Evolutionary conservation across 92 coral and sea anemone species (phyloP).

Genomic region (Zoanthus sociatus): DNA sequence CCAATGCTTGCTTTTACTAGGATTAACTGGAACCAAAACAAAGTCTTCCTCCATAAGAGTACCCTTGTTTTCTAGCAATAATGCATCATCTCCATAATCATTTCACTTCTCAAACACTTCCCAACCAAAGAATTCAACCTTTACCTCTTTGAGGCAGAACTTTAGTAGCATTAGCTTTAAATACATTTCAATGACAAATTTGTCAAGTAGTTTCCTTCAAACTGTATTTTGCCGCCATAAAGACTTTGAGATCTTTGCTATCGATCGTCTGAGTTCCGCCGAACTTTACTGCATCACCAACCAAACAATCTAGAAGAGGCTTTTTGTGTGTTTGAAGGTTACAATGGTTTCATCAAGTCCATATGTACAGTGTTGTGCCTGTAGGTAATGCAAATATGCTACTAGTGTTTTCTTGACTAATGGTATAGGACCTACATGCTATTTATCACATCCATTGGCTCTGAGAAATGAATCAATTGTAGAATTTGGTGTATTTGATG

Average conservation of each 20-base stretch:
- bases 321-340: conserved; percentile 44
- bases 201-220: conserved; percentile 47
- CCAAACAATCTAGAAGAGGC: conserved; percentile 59
- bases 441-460: conserved; percentile 7
- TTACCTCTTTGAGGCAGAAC: conserved; percentile 15
- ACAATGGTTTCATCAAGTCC: conserved; percentile 23
- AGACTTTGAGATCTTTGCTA: conserved; percentile 40
- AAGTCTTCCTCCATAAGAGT: not conserved
- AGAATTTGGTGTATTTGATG: not conserved
- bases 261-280: conserved; percentile 17
- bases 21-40: conserved; percentile 7
- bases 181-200: conserved; percentile 54
- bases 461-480: not conserved
- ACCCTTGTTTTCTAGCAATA: conserved; percentile 2
- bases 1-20: not conserved
- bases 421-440: conserved; percentile 15
- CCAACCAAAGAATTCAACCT: conserved; percentile 44
- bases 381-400: conserved; percentile 26
- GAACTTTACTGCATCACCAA: conserved; percentile 55
- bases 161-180: conserved; percentile 5
- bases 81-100: not conserved
- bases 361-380: not conserved
- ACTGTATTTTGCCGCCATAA: not conserved
- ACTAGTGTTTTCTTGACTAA: conserved; percentile 31
- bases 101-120: conserved; percentile 46